Evolutionary conservation across 2,113 vertebrate genomes (phyloP).

Genomic region (Poeciliopsis retropinna): DNA sequence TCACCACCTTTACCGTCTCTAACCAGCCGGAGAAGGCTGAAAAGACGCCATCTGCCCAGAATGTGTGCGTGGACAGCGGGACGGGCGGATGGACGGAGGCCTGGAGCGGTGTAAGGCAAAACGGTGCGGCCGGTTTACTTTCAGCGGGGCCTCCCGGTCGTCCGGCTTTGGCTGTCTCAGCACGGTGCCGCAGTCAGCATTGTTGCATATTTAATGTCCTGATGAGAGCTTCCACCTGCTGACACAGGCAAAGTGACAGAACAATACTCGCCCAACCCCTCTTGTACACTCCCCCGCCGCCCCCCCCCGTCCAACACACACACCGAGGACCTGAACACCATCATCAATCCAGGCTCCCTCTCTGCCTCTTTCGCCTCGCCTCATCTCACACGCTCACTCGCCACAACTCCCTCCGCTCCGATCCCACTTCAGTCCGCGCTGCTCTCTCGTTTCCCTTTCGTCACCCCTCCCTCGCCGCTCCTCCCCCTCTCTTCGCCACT

Average conservation of each 20-base stretch:
- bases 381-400: constrained; percentile 49
- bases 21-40: constrained; percentile 22
- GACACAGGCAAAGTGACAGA: constrained; percentile 99
- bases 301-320: constrained; percentile 4
- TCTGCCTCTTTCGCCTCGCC: constrained; percentile 42
- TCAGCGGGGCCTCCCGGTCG: constrained; percentile 62
- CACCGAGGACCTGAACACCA: constrained; percentile 79
- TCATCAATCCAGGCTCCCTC: constrained; percentile 84
- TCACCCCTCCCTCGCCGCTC: not conserved
- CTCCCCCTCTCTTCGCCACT: constrained; percentile 20
- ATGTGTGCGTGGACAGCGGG: constrained; percentile 1
- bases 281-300: constrained; percentile 50
- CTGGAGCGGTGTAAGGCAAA: constrained; percentile 15
- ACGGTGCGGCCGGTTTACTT: constrained; percentile 46
- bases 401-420: constrained; percentile 58
- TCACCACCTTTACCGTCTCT: not conserved
- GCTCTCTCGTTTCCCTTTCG: constrained; percentile 43
- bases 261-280: constrained; percentile 85
- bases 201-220: constrained; percentile 99
- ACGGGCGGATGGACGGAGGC: not conserved
- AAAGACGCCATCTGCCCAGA: not conserved
- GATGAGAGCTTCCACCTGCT: constrained; percentile 97
- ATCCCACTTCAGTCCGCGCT: constrained; percentile 41
- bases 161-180: constrained; percentile 87
- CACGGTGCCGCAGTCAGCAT: constrained; percentile 95